Evolutionary conservation across 2,113 vertebrate species (phyloP), one percentile per base, ranked within the genome.

Genomic region (Arenaria interpres): DNA sequence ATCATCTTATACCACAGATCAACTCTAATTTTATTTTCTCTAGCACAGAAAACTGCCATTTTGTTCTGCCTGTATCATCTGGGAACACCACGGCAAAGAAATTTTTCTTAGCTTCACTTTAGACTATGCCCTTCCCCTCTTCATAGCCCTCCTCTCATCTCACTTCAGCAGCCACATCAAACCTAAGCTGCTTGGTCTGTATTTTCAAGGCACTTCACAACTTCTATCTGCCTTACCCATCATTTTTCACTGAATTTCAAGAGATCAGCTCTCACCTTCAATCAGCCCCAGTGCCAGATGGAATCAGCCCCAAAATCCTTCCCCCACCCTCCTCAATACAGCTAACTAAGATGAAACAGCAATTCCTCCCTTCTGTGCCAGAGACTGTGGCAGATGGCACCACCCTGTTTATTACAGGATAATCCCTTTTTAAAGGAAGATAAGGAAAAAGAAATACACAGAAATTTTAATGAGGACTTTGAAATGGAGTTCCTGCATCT

Each of bases 331-430:
- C 53, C 85, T 73, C 85, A 45, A 85, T 93, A 53, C 85, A 96
- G 93, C 91, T 91, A 96, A 96, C 91, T 68, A 95, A 94, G 39
- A 62, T 48, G 89, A 88, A 94, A 88, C 96, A 96, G 91, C 93
- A 89, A 96, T 88, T 95, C 94, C 62, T 94, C 93, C 87, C 93
- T 95, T 95, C 94, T 96, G 93, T 69, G 81, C 93, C 89, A 91
- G 84, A 76, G 89, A 76, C 81, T 69, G 43, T 96, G 96, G 94
- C 96, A 97, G 96, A 96, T 96, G 96, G 96, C 93, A 95, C 85
- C 81, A 66, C 96, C 96, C 87, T 91, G 66, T 85, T 96, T 95
- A 93, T 93, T 89, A 89, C 71, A 89, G 74, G 91, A 95, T 96
- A 96, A 97, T 96, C 93, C 53, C 75, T 93, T 76, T 88, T 79